Evolutionary conservation across 2,888 invertebrate species (phyloP).

Genomic region (Drosophila rellima): DNA sequence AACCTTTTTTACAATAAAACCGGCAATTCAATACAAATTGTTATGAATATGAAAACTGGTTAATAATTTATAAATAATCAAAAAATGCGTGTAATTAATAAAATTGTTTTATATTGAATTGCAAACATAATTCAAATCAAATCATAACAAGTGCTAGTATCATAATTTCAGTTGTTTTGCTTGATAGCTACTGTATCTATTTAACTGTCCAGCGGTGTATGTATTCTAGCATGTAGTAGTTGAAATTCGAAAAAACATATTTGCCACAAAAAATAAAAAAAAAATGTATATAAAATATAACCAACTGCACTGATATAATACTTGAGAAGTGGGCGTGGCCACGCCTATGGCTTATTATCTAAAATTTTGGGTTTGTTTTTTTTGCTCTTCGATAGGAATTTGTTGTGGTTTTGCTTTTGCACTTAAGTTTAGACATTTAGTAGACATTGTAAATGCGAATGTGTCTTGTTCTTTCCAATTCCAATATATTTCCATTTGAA

Average conservation of each 20-base stretch:
- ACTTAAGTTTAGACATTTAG: slow-evolving; percentile 52
- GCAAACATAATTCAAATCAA: neutral
- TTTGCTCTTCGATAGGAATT: slow-evolving; percentile 73
- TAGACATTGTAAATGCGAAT: slow-evolving; percentile 23
- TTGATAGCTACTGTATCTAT: slow-evolving; percentile 8
- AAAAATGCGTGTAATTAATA: neutral
- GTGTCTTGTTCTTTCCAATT: neutral
- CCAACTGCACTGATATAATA: slow-evolving; percentile 63
- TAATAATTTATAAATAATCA: neutral
- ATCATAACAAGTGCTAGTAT: neutral
- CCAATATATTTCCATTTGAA: neutral
- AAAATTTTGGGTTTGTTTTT: slow-evolving; percentile 32
- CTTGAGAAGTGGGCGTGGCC: slow-evolving; percentile 71
- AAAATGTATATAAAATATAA: neutral
- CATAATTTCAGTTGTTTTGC: neutral
- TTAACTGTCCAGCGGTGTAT: slow-evolving; percentile 18
- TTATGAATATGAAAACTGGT: no score
- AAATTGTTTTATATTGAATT: neutral
- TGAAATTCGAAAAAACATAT: slow-evolving; percentile 7
- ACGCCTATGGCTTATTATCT: slow-evolving; percentile 42
- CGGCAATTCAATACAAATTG: neutral
- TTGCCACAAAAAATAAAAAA: slow-evolving; percentile 22
- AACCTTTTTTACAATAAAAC: neutral
- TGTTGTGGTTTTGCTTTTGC: slow-evolving; percentile 37
- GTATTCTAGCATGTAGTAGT: neutral